phyloP scores from a whole-genome alignment of 2,113 vertebrate genomes.

The Triplophysa tibetana region DNA sequence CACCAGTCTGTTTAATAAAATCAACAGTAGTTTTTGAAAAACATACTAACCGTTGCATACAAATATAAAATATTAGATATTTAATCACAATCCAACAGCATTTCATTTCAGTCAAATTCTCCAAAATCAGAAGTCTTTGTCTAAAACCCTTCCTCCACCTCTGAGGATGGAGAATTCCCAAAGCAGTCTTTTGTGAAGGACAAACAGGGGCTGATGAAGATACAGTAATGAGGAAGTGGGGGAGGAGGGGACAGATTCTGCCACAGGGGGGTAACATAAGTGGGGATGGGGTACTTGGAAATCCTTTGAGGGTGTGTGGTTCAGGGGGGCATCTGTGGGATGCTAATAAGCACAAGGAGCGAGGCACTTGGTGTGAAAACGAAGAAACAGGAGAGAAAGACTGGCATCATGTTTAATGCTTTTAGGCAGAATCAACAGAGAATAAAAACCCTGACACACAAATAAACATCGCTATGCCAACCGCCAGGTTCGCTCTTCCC shows the following conservation, averaged over 20 bases:
- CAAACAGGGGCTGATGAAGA: slow-evolving; percentile 28
- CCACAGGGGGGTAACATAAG: slow-evolving; percentile 21
- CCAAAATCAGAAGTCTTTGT: background rate
- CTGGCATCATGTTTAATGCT: slow-evolving; percentile 36
- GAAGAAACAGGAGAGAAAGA: slow-evolving; percentile 5
- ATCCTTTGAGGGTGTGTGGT: background rate
- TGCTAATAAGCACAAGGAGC: background rate
- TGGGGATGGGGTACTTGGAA: background rate
- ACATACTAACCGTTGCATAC: no score
- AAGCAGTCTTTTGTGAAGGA: slow-evolving; percentile 25
- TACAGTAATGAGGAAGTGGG: slow-evolving; percentile 23
- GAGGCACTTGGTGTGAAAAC: slow-evolving; percentile 23
- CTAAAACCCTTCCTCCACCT: slow-evolving; percentile 21
- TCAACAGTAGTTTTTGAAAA: no score
- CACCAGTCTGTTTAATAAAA: no score
- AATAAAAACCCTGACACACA: background rate
- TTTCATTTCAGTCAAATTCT: background rate
- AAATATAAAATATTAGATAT: background rate
- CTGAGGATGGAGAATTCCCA: slow-evolving; percentile 21
- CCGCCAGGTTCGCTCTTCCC: background rate
- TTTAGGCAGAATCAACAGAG: slow-evolving; percentile 1
- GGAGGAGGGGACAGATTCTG: slow-evolving; percentile 1
- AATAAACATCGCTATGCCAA: slow-evolving; percentile 28
- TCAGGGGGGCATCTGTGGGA: background rate
- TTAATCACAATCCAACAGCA: background rate